Conservation (phyloP, 2,113 vertebrate species). For the Platycercus adscitus region DNA sequence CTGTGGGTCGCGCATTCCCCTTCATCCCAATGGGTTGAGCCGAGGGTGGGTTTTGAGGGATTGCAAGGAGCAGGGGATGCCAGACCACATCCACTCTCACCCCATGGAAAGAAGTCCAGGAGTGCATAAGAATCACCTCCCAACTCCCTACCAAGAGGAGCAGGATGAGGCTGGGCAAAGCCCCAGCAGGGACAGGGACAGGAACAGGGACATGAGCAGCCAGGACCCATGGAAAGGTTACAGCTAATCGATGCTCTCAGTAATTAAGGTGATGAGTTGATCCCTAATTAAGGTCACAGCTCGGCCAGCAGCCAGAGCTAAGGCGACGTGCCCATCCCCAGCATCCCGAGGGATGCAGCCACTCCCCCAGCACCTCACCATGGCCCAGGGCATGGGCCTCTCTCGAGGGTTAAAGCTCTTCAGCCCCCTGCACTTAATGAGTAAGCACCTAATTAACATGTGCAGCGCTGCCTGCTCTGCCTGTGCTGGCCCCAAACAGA, state of each 20-base stretch:
- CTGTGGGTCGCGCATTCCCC: background rate
- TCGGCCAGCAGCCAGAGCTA: background rate
- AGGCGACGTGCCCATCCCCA: background rate
- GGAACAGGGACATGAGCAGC: background rate
- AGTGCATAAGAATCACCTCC: fast-evolving
- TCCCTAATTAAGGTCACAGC: background rate
- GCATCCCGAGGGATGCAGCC: background rate
- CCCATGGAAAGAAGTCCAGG: fast-evolving
- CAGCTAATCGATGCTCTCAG: background rate
- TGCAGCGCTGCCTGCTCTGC: background rate
- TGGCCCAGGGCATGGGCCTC: fast-evolving
- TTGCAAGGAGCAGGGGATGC: background rate
- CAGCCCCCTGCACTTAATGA: background rate
- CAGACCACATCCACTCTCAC: fast-evolving
- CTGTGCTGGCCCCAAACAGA: background rate
- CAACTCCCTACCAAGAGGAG: fast-evolving
- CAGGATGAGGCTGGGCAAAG: background rate
- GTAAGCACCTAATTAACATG: fast-evolving
- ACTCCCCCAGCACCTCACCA: fast-evolving
- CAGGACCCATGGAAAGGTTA: background rate
- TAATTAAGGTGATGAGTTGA: conserved; percentile 28
- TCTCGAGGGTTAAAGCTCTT: background rate
- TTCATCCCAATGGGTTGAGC: fast-evolving
- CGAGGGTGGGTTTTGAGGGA: background rate
- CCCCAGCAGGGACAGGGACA: background rate